Conservation (phyloP, 2,113 vertebrate species). For the Ictalurus punctatus region DNA sequence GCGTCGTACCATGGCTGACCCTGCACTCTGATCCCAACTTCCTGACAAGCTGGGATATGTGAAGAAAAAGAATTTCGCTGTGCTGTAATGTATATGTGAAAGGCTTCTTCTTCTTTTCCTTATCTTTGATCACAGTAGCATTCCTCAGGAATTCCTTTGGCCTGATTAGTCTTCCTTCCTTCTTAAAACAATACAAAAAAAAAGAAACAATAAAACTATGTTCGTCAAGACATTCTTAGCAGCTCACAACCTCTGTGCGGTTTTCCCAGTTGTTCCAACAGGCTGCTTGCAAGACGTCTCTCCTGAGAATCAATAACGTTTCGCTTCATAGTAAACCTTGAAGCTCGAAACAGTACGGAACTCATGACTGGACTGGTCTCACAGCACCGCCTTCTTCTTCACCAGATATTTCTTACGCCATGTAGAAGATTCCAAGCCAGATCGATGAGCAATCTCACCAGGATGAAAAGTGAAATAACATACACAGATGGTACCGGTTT, state of each 20-base stretch:
- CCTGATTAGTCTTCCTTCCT: slow-evolving; percentile 24
- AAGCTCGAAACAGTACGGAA: too few species aligned
- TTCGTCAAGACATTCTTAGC: not conserved
- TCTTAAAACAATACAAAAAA: not conserved
- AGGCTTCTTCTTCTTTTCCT: not conserved
- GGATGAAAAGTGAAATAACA: not conserved
- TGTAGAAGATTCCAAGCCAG: not conserved
- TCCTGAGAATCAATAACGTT: not conserved
- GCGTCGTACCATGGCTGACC: too few species aligned
- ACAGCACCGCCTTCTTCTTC: not conserved
- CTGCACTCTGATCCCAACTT: too few species aligned
- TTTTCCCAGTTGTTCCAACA: not conserved
- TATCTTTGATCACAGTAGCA: slow-evolving; percentile 8
- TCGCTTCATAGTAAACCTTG: not conserved
- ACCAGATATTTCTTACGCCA: not conserved
- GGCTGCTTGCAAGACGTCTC: not conserved
- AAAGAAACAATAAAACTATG: not conserved
- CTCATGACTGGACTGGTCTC: not conserved
- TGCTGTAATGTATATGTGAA: too few species aligned
- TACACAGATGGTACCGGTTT: not conserved
- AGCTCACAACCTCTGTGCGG: not conserved
- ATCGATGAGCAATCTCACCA: not conserved
- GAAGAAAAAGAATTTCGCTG: too few species aligned
- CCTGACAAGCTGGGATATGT: too few species aligned
- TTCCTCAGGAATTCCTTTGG: not conserved